Evolutionary conservation across 2,888 invertebrate species (phyloP).

Genomic region (Subacronicta megacephala): DNA sequence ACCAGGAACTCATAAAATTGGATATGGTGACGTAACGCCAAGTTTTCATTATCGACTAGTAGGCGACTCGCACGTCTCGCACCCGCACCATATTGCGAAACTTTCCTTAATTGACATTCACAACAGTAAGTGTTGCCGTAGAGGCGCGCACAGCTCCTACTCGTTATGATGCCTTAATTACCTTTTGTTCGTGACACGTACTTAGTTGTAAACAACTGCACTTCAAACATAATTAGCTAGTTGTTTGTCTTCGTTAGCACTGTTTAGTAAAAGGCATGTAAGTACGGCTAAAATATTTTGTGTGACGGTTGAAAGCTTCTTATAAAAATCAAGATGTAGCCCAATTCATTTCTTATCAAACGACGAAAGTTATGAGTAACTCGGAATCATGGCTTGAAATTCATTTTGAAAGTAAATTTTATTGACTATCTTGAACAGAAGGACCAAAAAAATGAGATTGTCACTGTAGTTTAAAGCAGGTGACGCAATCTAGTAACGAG

Average conservation of each 20-base stretch:
- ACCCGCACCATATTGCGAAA: conserved; percentile 69
- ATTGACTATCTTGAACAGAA: not conserved
- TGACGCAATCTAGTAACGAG: conserved; percentile 11
- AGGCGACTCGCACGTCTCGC: conserved; percentile 53
- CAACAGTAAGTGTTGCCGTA: conserved; percentile 60
- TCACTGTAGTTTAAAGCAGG: conserved; percentile 12
- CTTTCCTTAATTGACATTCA: conserved; percentile 77
- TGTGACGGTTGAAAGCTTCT: not conserved
- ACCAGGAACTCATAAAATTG: conserved; percentile 65
- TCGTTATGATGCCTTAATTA: conserved; percentile 68
- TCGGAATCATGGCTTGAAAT: not conserved
- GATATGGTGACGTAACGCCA: conserved; percentile 49
- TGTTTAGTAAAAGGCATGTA: conserved; percentile 22
- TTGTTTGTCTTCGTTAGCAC: conserved; percentile 47
- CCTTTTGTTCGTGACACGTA: conserved; percentile 59
- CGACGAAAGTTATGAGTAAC: too few species aligned
- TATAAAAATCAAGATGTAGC: too few species aligned
- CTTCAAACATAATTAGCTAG: conserved; percentile 48
- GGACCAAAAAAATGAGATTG: conserved; percentile 1
- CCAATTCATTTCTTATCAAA: too few species aligned
- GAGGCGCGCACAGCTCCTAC: conserved; percentile 46
- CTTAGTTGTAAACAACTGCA: conserved; percentile 53
- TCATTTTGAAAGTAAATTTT: not conserved
- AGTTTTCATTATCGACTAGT: conserved; percentile 68
- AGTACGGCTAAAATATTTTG: conserved; percentile 7